Conservation (phyloP, 2,888 invertebrate species). For the Zygogramma bicolorata region DNA sequence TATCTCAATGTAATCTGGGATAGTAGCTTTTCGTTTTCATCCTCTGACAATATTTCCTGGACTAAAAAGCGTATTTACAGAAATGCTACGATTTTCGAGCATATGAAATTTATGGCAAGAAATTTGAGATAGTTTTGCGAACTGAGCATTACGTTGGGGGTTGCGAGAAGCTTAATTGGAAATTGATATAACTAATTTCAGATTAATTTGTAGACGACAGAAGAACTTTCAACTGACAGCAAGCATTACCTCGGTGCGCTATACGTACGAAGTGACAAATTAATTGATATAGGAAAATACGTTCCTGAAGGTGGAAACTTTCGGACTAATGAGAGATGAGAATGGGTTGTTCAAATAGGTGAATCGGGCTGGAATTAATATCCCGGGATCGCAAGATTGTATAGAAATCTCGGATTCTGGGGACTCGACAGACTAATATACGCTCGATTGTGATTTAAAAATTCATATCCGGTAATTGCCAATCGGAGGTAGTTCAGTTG, state of each 20-base stretch:
- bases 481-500: too few species aligned
- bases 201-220: constrained; percentile 6
- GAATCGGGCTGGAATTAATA: not conserved
- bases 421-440: too few species aligned
- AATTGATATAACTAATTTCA: constrained; percentile 9
- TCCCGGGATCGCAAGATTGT: not conserved
- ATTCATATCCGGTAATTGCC: too few species aligned
- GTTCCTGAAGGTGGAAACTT: not conserved
- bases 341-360: not conserved
- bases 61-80: constrained; percentile 69
- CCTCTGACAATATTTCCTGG: not conserved
- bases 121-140: constrained; percentile 8
- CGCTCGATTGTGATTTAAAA: too few species aligned
- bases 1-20: too few species aligned
- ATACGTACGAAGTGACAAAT: not conserved
- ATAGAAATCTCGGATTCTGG: not conserved
- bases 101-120: constrained; percentile 87
- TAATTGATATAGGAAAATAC: constrained; percentile 6
- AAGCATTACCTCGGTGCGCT: not conserved
- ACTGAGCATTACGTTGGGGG: not conserved
- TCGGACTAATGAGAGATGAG: constrained; percentile 3
- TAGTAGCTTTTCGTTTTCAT: too few species aligned
- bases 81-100: constrained; percentile 85
- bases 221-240: constrained; percentile 9
- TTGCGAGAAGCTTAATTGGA: constrained; percentile 6